These are phyloP conservation scores for Oreohelix idahoensis DNA, from an alignment of 1,140 invertebrate genomes.

Conservation along the genomic window DNA sequence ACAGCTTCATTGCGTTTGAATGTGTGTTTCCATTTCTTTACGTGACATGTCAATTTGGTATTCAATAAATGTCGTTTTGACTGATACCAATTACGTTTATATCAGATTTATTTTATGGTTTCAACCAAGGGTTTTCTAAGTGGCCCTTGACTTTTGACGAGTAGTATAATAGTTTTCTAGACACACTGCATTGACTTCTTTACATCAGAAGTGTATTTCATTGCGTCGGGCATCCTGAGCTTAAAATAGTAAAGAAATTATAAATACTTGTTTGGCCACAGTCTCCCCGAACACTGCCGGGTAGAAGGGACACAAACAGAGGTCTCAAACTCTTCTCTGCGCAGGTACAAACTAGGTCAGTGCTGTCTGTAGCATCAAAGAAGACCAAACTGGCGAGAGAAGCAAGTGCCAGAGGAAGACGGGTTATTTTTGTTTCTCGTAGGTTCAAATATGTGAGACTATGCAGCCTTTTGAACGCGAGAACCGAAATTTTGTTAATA, in stretches of 20 bases:
- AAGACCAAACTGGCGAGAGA: neutral
- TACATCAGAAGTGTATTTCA: too few relatives aligned
- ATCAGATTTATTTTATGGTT: too few relatives aligned
- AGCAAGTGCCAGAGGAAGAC: neutral
- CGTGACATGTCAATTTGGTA: too few relatives aligned
- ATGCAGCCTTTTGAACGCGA: neutral
- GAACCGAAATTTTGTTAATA: neutral
- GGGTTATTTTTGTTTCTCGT: neutral
- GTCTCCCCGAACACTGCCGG: neutral
- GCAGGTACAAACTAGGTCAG: neutral
- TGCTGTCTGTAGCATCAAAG: neutral
- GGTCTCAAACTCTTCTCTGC: neutral
- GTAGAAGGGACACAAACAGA: neutral
- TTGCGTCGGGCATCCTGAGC: neutral
- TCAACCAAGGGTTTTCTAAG: too few relatives aligned
- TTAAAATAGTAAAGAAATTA: neutral
- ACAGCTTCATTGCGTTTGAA: too few relatives aligned
- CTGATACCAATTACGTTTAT: too few relatives aligned
- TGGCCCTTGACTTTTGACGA: too few relatives aligned
- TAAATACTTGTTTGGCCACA: neutral
- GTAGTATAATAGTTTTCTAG: too few relatives aligned
- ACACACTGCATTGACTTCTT: too few relatives aligned
- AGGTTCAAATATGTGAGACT: neutral
- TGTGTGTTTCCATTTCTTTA: too few relatives aligned
- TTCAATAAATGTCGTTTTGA: too few relatives aligned